Percentiles rank a stretch among this genome's conserved stretches.
These are phyloP conservation scores for Pachypanchax playfairii DNA, from an alignment of 2,113 vertebrate genomes.

Conservation along the genomic window DNA sequence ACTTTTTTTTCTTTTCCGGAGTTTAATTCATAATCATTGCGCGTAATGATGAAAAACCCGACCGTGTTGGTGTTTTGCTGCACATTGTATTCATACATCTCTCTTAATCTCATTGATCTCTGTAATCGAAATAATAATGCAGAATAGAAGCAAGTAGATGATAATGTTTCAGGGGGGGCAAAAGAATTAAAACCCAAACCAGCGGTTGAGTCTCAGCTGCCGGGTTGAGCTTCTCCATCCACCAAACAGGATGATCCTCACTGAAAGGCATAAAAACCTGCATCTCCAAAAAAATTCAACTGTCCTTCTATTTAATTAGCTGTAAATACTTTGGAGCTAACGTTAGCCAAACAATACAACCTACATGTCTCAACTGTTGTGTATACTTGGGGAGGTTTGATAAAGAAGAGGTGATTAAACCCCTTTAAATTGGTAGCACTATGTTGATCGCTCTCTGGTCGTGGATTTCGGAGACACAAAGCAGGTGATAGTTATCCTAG, in stretches of 20 bases:
- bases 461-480: not conserved
- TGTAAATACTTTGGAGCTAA: not conserved
- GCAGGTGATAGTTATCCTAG: not conserved
- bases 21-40: slow-evolving; percentile 78
- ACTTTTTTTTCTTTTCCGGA: slow-evolving; percentile 17
- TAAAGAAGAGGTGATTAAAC: not conserved
- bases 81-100: slow-evolving; percentile 73
- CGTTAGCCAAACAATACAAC: not conserved
- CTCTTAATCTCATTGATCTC: slow-evolving; percentile 70
- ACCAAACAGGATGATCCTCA: not conserved
- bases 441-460: not conserved
- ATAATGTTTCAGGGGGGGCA: slow-evolving; percentile 2
- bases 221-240: slow-evolving; percentile 3
- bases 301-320: slow-evolving; percentile 14
- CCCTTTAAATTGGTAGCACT: not conserved
- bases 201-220: not conserved
- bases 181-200: too few relatives aligned
- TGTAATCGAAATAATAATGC: slow-evolving; percentile 45
- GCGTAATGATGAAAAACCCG: slow-evolving; percentile 76
- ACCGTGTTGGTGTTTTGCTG: slow-evolving; percentile 56
- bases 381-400: not conserved
- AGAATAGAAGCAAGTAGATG: slow-evolving; percentile 16
- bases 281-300: not conserved
- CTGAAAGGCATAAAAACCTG: slow-evolving; percentile 2
- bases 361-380: not conserved